Percentiles rank a stretch among this genome's conserved stretches.
phyloP scores from a whole-genome alignment of 2,888 invertebrate genomes.

The Drosophila rellima region DNA sequence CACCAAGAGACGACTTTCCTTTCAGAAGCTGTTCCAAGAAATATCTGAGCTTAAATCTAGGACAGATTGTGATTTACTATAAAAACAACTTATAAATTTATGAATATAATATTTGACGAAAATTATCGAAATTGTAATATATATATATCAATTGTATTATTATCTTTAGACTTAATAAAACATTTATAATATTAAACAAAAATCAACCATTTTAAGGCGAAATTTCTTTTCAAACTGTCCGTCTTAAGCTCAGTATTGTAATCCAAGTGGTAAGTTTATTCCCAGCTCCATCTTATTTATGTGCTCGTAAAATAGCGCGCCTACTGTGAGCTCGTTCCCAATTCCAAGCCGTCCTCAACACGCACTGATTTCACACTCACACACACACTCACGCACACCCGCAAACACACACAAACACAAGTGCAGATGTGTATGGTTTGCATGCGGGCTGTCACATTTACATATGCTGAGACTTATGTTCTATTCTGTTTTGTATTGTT shows the following conservation, averaged over 20 bases:
- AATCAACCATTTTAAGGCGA: not conserved
- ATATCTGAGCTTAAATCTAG: not conserved
- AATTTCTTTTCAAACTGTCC: conserved; percentile 7
- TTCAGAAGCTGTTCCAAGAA: conserved; percentile 21
- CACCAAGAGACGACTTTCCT: conserved; percentile 7
- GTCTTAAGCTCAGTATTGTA: conserved; percentile 10
- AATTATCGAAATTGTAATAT: too few relatives aligned
- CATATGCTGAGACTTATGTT: conserved; percentile 60
- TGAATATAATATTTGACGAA: too few relatives aligned
- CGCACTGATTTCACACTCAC: conserved; percentile 65
- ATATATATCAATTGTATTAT: too few relatives aligned
- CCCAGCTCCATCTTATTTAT: conserved; percentile 63
- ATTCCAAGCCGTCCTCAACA: conserved; percentile 55
- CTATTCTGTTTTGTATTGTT: conserved; percentile 26
- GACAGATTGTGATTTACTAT: not conserved
- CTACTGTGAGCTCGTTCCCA: conserved; percentile 59
- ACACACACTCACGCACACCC: conserved; percentile 2
- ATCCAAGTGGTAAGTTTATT: conserved; percentile 30
- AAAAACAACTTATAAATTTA: not conserved
- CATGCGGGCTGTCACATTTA: conserved; percentile 70
- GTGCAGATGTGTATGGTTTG: conserved; percentile 24
- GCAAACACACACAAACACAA: conserved; percentile 4
- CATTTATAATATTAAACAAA: too few relatives aligned
- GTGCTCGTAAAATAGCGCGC: conserved; percentile 71
- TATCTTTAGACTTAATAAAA: too few relatives aligned